A percentile compares a stretch with the other conserved stretches of the same genome.
Evolutionary conservation across 1,140 invertebrate genomes (phyloP).

Genomic region (Probaryconus sp.): DNA sequence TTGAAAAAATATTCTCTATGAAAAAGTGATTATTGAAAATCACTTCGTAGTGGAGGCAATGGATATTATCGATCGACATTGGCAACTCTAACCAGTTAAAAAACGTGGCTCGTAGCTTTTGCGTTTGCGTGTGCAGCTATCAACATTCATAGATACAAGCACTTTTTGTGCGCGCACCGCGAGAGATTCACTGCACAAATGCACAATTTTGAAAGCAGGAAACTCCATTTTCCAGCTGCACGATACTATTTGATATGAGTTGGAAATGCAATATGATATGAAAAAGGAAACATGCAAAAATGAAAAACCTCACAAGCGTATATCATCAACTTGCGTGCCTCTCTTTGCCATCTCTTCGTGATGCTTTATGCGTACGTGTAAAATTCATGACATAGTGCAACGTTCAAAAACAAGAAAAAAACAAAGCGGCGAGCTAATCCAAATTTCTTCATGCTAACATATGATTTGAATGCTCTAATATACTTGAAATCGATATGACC

Average conservation of each 20-base stretch:
- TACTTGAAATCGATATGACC: constrained; percentile 17
- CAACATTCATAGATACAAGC: constrained; percentile 52
- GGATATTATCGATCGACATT: constrained; percentile 49
- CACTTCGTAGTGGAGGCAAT: constrained; percentile 27
- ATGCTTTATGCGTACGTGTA: constrained; percentile 63
- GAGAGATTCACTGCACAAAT: constrained; percentile 52
- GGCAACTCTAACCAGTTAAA: constrained; percentile 41
- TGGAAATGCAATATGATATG: constrained; percentile 61
- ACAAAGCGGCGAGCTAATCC: constrained; percentile 51
- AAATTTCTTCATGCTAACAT: constrained; percentile 55
- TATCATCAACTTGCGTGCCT: constrained; percentile 72
- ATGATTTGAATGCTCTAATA: constrained; percentile 27
- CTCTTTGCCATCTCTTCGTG: constrained; percentile 65
- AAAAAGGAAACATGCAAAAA: constrained; percentile 70
- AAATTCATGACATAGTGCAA: constrained; percentile 53
- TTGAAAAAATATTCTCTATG: constrained; percentile 39
- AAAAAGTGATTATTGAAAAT: constrained; percentile 47
- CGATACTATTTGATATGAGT: constrained; percentile 56
- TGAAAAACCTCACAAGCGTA: constrained; percentile 76
- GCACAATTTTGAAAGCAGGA: constrained; percentile 60
- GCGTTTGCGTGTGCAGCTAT: constrained; percentile 45
- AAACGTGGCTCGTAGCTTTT: constrained; percentile 23
- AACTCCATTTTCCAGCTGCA: constrained; percentile 59
- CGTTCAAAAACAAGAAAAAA: constrained; percentile 38
- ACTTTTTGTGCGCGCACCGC: constrained; percentile 42